Evolutionary conservation across 2,888 invertebrate species (phyloP).

Genomic region (Apamea sordens): DNA sequence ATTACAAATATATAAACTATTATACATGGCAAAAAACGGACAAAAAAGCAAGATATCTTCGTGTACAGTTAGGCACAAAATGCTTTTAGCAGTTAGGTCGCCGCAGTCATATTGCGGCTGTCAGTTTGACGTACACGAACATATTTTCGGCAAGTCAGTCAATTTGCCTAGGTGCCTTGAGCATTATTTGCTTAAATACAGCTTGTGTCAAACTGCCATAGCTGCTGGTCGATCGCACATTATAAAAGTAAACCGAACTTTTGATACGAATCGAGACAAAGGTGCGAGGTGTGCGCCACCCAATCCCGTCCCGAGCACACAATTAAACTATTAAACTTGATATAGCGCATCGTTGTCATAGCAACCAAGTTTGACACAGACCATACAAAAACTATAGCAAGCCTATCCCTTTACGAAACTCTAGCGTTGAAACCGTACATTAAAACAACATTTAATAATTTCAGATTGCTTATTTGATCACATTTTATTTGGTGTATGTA

Average conservation of each 20-base stretch:
- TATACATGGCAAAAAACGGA: conserved; percentile 40
- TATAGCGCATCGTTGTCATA: background rate
- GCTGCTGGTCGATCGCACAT: too few species aligned
- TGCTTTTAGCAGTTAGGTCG: conserved; percentile 14
- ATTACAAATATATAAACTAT: conserved; percentile 38
- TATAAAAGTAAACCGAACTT: background rate
- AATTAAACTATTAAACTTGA: too few species aligned
- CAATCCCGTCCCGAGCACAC: background rate
- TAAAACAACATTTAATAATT: conserved; percentile 68
- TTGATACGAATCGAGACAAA: background rate
- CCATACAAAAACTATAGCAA: conserved; percentile 11
- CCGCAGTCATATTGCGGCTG: conserved; percentile 3
- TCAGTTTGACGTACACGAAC: conserved; percentile 21
- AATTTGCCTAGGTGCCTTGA: background rate
- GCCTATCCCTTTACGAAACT: conserved; percentile 48
- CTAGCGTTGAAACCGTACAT: conserved; percentile 64
- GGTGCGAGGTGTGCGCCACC: background rate
- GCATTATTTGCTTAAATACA: conserved; percentile 27
- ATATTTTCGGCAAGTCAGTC: conserved; percentile 6
- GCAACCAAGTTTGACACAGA: conserved; percentile 4
- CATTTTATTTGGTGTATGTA: conserved; percentile 76
- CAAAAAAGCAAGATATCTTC: conserved; percentile 13
- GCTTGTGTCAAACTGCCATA: conserved; percentile 12
- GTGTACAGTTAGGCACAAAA: conserved; percentile 38
- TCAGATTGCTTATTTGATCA: conserved; percentile 71